Base-by-base conservation (phyloP, 1,140 invertebrate species). In the Orius insidiosus region DNA sequence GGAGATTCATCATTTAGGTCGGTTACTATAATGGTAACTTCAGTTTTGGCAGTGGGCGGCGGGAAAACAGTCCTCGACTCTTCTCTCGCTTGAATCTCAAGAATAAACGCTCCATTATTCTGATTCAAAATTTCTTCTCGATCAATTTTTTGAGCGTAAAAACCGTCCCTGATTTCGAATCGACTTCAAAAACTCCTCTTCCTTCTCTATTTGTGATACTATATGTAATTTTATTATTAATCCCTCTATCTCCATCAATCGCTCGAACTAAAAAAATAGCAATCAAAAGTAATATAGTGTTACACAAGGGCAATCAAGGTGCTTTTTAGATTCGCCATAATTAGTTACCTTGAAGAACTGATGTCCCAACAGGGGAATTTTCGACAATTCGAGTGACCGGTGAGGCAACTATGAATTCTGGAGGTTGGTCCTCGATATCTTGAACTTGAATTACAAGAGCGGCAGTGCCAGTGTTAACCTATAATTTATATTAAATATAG, bases 1-100 rank as follows among this genome's bases (percentile, higher is more conserved):
- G 92, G 90, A 2, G 73, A 79, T 66, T 95, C 88, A 66, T 96
- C 92, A 60, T 96, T 95, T 1, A 94, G 78, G 66, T 97, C 92
- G n/a, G 76, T 80, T 6, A 97, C 68, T 46, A 93, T 87, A 30
- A 97, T 75, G 1, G 88, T 94, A 0, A 94, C 80, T 65, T 94
- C 85, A 0, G 89, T 94, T 5, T 74, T 78, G 1, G 80, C 77
- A 43, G 72, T 79, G 1, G 84, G 84, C 14, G 74, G 58, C 5
- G 82, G 81, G 46, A 65, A 60, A 54, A 78, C 55, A 58, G 59
- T 57, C 48, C 64, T 56, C 52, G 72, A 60, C 53, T 78, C 65
- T 66, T 84, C 80, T 50, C 71, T 75, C 10, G 80, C 79, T 76
- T 81, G 53, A 18, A 89, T 85, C 58, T 84, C 74, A 41, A 93